Evolutionary conservation across 2,888 invertebrate genomes (phyloP).

Genomic region (Stratiomys singularior): DNA sequence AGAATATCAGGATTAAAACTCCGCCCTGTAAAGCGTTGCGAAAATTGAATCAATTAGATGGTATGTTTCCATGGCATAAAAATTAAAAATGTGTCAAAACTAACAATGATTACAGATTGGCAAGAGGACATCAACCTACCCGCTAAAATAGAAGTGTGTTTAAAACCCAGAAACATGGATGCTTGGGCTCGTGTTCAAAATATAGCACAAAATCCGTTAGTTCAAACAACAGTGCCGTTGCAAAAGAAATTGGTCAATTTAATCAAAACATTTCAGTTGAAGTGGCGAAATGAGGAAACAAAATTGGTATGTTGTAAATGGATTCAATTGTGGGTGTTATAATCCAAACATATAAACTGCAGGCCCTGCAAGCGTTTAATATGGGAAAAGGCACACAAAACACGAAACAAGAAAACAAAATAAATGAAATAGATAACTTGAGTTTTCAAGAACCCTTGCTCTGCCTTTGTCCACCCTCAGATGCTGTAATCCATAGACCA

Average conservation of each 20-base stretch:
- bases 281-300: conserved; percentile 76
- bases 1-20: conserved; percentile 87
- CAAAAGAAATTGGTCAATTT: conserved; percentile 78
- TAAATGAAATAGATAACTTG: not conserved
- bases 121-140: conserved; percentile 82
- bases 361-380: conserved; percentile 32
- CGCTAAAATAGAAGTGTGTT: conserved; percentile 77
- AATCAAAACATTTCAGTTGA: conserved; percentile 76
- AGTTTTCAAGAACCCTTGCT: conserved; percentile 57
- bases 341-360: not conserved
- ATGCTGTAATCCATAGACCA: conserved; percentile 75
- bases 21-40: conserved; percentile 92
- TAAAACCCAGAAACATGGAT: conserved; percentile 80
- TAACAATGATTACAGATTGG: conserved; percentile 67
- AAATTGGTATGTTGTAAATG: conserved; percentile 55
- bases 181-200: conserved; percentile 88
- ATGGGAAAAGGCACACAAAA: conserved; percentile 27
- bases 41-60: conserved; percentile 87
- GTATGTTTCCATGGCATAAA: conserved; percentile 65
- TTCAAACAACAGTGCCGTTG: conserved; percentile 77
- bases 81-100: not conserved
- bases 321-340: not conserved
- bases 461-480: conserved; percentile 69
- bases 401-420: conserved; percentile 17
- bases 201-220: conserved; percentile 90